Evolutionary conservation across 2,888 invertebrate species (phyloP).

Genomic region (Watsonalla cultraria): DNA sequence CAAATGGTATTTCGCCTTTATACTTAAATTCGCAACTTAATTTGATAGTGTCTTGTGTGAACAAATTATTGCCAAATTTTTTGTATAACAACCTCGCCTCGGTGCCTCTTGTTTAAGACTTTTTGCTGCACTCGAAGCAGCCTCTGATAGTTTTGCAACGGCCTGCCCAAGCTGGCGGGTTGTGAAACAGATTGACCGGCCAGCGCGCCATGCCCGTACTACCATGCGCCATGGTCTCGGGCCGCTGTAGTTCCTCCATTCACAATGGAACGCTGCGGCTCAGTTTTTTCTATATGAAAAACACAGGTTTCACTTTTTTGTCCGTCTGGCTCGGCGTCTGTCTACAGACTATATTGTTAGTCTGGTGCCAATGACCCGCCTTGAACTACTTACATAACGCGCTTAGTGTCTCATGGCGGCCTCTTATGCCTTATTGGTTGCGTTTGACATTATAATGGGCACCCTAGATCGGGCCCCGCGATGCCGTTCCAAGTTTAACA

Average conservation of each 20-base stretch:
- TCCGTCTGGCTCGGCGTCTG: slow-evolving; percentile 52
- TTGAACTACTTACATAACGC: slow-evolving; percentile 71
- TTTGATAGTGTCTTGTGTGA: neutral
- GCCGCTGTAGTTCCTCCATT: slow-evolving; percentile 19
- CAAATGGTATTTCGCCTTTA: neutral
- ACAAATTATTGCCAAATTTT: neutral
- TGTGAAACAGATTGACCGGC: neutral
- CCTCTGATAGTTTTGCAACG: neutral
- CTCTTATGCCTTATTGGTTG: slow-evolving; percentile 30
- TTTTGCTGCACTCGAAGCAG: neutral
- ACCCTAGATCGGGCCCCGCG: slow-evolving; percentile 32
- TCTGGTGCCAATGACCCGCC: slow-evolving; percentile 67
- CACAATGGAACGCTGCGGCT: slow-evolving; percentile 17
- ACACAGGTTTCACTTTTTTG: slow-evolving; percentile 74
- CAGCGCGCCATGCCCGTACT: neutral
- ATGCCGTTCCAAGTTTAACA: slow-evolving; percentile 15
- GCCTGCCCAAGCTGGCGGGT: neutral
- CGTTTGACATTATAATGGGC: slow-evolving; percentile 15
- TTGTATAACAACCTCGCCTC: neutral
- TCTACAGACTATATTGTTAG: slow-evolving; percentile 54
- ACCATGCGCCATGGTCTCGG: neutral
- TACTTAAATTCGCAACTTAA: neutral
- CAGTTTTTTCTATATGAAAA: slow-evolving; percentile 46
- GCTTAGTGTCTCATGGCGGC: slow-evolving; percentile 28
- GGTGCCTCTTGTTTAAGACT: neutral